Evolutionary conservation across 2,113 vertebrate genomes (phyloP).

Genomic region (Shinisaurus crocodilurus): DNA sequence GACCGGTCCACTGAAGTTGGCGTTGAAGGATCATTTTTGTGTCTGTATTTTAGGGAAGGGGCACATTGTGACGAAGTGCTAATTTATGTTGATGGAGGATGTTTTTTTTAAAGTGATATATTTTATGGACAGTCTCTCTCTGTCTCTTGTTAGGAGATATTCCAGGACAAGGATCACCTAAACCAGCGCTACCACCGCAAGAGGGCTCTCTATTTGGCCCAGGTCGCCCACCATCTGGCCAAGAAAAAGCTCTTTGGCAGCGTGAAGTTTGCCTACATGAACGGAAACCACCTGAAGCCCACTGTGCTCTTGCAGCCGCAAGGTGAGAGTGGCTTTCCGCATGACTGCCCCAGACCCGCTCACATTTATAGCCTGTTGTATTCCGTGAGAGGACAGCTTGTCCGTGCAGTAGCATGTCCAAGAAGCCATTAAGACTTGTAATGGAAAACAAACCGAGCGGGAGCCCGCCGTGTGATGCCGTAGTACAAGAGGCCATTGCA

Average conservation of each 20-base stretch:
- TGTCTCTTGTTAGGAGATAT: conserved; percentile 78
- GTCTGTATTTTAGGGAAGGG: too few species aligned
- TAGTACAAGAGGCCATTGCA: background rate
- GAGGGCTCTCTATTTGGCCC: conserved; percentile 90
- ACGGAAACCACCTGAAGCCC: conserved; percentile 90
- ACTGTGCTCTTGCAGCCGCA: conserved; percentile 84
- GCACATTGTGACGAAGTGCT: background rate
- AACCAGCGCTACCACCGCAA: conserved; percentile 97
- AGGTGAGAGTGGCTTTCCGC: conserved; percentile 71
- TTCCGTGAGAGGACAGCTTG: too few species aligned
- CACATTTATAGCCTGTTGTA: too few species aligned
- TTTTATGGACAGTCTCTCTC: rapidly evolving
- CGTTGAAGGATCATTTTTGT: too few species aligned
- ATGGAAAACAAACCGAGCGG: too few species aligned
- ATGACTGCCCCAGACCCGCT: background rate
- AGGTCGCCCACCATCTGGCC: conserved; percentile 83
- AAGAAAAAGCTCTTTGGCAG: conserved; percentile 81
- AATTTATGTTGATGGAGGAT: background rate
- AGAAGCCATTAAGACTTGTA: background rate
- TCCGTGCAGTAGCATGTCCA: background rate
- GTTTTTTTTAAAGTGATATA: background rate
- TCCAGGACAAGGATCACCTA: conserved; percentile 90
- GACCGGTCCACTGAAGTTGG: too few species aligned
- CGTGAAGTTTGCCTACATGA: conserved; percentile 88
- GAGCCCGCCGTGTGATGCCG: too few species aligned